Evolutionary conservation across 2,888 invertebrate species (phyloP).

Genomic region (Dynastes tityus): DNA sequence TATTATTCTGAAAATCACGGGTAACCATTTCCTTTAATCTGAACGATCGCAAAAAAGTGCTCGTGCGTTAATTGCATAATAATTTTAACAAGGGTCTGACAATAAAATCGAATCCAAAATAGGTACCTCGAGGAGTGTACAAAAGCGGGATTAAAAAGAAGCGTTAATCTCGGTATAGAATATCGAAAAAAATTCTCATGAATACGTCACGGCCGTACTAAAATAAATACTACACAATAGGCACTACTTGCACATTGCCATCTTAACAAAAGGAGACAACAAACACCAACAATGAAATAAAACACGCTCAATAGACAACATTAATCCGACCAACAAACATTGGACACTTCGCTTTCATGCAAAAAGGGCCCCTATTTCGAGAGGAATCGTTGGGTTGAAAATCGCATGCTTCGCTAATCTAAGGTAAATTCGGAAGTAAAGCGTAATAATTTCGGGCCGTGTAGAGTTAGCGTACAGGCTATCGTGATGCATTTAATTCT

Average conservation of each 20-base stretch:
- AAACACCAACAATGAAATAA: slow-evolving; percentile 71
- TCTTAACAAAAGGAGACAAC: slow-evolving; percentile 70
- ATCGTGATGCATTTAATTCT: slow-evolving; percentile 66
- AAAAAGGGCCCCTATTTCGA: slow-evolving; percentile 56
- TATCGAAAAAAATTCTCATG: slow-evolving; percentile 66
- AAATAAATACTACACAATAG: slow-evolving; percentile 70
- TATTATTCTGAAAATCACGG: neutral
- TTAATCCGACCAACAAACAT: slow-evolving; percentile 70
- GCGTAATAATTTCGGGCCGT: slow-evolving; percentile 68
- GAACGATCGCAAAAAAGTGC: slow-evolving; percentile 30
- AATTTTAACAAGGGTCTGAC: slow-evolving; percentile 59
- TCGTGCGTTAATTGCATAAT: slow-evolving; percentile 60
- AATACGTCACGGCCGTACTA: slow-evolving; percentile 69
- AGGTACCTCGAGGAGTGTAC: slow-evolving; percentile 53
- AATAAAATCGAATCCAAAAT: slow-evolving; percentile 54
- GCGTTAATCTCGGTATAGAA: slow-evolving; percentile 64
- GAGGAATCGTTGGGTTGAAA: slow-evolving; percentile 33
- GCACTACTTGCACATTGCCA: slow-evolving; percentile 70
- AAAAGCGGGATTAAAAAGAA: slow-evolving; percentile 65
- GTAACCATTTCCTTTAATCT: slow-evolving; percentile 16
- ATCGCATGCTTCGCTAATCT: slow-evolving; percentile 55
- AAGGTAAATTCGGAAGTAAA: slow-evolving; percentile 59
- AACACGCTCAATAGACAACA: slow-evolving; percentile 71
- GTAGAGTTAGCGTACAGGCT: slow-evolving; percentile 65
- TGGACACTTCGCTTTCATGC: slow-evolving; percentile 63